Evolutionary conservation across 2,888 invertebrate genomes (phyloP).

Genomic region (Desoria tigrina): DNA sequence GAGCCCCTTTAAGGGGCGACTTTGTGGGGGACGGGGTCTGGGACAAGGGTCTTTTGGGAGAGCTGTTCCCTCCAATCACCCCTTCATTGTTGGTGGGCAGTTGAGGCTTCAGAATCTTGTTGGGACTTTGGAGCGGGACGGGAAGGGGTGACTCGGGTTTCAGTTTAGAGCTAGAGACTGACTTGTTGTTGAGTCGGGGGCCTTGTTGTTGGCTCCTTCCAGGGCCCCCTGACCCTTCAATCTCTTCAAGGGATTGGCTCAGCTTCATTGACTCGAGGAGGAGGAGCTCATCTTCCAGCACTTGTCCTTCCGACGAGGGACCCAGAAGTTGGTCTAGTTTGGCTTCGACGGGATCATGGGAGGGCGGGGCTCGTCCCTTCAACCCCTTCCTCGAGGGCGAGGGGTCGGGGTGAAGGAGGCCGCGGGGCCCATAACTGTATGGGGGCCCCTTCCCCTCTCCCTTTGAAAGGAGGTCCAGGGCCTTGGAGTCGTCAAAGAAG

Average conservation of each 20-base stretch:
- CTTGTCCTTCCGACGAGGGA: conserved; percentile 21
- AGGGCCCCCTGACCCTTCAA: neutral
- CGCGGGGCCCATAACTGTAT: conserved; percentile 49
- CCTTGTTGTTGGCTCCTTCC: too few species aligned
- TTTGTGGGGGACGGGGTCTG: conserved; percentile 31
- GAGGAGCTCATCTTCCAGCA: conserved; percentile 34
- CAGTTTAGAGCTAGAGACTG: too few species aligned
- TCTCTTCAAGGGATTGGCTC: conserved; percentile 31
- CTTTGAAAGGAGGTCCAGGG: conserved; percentile 34
- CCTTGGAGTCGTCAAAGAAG: conserved; percentile 49
- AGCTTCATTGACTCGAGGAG: conserved; percentile 35
- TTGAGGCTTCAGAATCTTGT: too few species aligned
- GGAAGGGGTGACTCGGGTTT: too few species aligned
- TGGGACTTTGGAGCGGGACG: too few species aligned
- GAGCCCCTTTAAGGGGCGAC: conserved; percentile 24
- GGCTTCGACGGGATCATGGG: conserved; percentile 46
- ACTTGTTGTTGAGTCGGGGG: too few species aligned
- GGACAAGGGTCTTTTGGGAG: too few species aligned
- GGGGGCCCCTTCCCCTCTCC: conserved; percentile 39
- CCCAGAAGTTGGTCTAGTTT: conserved; percentile 49
- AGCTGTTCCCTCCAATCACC: neutral
- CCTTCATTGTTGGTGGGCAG: too few species aligned
- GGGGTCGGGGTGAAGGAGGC: conserved; percentile 39
- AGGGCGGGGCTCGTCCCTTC: conserved; percentile 22
- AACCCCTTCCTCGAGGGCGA: neutral